Evolutionary conservation across 1,140 invertebrate species (phyloP).

Genomic region (Drosophila virilis): DNA sequence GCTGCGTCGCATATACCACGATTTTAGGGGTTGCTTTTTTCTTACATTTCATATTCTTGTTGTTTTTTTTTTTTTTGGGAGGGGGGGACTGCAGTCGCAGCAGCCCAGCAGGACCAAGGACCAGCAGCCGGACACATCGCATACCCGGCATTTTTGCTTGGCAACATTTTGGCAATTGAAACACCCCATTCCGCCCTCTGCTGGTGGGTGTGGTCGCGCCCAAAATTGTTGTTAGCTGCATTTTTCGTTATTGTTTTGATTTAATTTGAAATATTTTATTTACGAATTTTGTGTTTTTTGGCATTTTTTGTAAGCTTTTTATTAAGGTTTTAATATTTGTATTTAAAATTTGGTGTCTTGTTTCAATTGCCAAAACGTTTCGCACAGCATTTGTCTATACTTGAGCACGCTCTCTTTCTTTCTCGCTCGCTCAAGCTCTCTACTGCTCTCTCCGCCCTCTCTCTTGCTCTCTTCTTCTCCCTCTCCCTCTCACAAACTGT

Average conservation of each 20-base stretch:
- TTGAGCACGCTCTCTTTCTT: neutral
- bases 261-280: neutral
- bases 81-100: slow-evolving; percentile 50
- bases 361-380: slow-evolving; percentile 57
- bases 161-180: slow-evolving; percentile 59
- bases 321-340: neutral
- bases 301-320: neutral
- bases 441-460: neutral
- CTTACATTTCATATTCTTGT: slow-evolving; percentile 7
- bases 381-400: slow-evolving; percentile 63
- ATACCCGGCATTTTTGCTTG: slow-evolving; percentile 50
- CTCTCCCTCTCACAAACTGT: neutral
- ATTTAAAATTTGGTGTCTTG: slow-evolving; percentile 15
- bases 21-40: slow-evolving; percentile 46
- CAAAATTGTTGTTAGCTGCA: neutral
- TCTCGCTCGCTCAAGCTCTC: neutral
- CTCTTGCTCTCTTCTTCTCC: neutral
- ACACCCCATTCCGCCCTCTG: slow-evolving; percentile 11
- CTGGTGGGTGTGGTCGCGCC: slow-evolving; percentile 48
- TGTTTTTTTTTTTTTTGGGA: slow-evolving; percentile 29
- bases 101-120: slow-evolving; percentile 26
- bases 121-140: slow-evolving; percentile 11
- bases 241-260: slow-evolving; percentile 3
- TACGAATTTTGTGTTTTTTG: neutral
- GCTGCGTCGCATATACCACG: slow-evolving; percentile 36